Evolutionary conservation across 2,113 vertebrate genomes (phyloP).

Genomic region (Carettochelys insculpta): DNA sequence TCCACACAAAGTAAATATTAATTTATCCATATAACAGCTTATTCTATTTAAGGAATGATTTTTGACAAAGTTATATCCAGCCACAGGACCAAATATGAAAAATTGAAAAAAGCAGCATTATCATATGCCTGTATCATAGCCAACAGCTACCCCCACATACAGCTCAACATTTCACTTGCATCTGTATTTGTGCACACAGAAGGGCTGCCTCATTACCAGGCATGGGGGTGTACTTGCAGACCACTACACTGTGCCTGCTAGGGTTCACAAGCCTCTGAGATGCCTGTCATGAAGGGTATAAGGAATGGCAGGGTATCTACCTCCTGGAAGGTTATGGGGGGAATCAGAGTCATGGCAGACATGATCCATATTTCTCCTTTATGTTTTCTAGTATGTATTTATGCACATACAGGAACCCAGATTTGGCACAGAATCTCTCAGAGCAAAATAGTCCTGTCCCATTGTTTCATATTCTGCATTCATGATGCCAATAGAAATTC

Average conservation of each 20-base stretch:
- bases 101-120: not conserved
- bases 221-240: not conserved
- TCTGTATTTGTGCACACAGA: not conserved
- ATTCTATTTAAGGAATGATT: not conserved
- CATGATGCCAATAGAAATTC: not conserved
- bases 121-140: not conserved
- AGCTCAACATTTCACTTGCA: not conserved
- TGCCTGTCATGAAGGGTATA: not conserved
- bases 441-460: not conserved
- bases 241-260: not conserved
- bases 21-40: rapidly evolving
- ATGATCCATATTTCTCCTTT: not conserved
- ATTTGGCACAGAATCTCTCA: not conserved
- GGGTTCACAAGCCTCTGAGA: rapidly evolving
- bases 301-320: not conserved
- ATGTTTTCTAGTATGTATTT: not conserved
- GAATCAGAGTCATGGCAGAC: not conserved
- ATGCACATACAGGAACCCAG: not conserved
- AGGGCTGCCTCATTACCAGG: not conserved
- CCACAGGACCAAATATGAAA: not conserved
- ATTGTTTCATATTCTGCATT: not conserved
- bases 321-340: rapidly evolving
- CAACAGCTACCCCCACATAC: not conserved
- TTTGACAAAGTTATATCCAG: not conserved
- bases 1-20: not conserved